phyloP scores from a whole-genome alignment of 2,888 invertebrate species.

The Pollenia griseotomentosa region DNA sequence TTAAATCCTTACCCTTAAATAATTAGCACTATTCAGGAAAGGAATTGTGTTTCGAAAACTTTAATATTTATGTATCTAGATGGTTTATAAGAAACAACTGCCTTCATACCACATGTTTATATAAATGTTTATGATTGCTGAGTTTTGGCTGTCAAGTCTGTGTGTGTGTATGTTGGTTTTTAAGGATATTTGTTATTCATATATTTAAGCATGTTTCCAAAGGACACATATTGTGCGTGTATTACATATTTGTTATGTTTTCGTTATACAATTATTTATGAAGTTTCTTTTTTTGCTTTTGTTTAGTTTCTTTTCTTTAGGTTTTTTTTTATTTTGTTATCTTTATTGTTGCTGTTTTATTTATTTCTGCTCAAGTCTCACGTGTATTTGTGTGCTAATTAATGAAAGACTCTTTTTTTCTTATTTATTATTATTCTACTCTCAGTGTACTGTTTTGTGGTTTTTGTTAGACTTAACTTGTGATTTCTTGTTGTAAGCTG shows the following conservation, averaged over 20 bases:
- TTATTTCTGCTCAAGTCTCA: not conserved
- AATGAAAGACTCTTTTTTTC: constrained; percentile 20
- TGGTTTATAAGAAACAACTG: not conserved
- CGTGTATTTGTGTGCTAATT: constrained; percentile 19
- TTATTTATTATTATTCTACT: constrained; percentile 42
- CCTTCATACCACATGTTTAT: not conserved
- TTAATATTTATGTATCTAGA: constrained; percentile 34
- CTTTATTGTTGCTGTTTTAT: not conserved
- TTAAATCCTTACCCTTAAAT: constrained; percentile 79
- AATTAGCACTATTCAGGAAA: constrained; percentile 82
- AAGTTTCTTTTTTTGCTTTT: constrained; percentile 14
- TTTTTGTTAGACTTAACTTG: constrained; percentile 36
- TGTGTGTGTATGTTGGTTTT: not conserved
- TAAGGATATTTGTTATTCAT: not conserved
- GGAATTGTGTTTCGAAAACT: constrained; percentile 66
- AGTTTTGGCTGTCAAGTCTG: not conserved
- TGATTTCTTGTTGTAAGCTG: not conserved
- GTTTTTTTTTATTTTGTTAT: constrained; percentile 13
- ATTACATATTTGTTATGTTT: constrained; percentile 40
- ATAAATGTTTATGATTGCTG: constrained; percentile 31
- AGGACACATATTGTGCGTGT: constrained; percentile 48
- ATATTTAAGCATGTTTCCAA: not conserved
- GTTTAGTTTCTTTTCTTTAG: constrained; percentile 5
- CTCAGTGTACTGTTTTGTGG: not conserved
- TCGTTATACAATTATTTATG: constrained; percentile 30